These are phyloP conservation scores for Buathra laborator DNA, from an alignment of 2,888 invertebrate genomes.

Conservation along the genomic window DNA sequence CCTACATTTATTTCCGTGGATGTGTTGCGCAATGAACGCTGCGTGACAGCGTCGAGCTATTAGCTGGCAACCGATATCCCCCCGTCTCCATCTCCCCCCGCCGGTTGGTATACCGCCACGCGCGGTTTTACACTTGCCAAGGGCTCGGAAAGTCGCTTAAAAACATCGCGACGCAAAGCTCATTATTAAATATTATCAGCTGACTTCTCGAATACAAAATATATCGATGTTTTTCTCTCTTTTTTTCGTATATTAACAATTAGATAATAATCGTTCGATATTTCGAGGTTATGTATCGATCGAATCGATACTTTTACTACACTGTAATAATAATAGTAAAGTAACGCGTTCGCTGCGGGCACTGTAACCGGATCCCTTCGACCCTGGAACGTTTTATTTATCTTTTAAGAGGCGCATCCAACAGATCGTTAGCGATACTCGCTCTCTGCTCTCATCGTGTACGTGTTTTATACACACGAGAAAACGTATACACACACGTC, in stretches of 20 bases:
- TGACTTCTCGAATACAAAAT: not conserved
- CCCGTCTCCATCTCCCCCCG: constrained; percentile 13
- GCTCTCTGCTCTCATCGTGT: constrained; percentile 10
- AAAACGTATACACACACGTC: not conserved
- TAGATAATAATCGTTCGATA: not conserved
- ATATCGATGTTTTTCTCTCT: not conserved
- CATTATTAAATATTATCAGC: constrained; percentile 8
- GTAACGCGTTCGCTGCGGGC: constrained; percentile 27
- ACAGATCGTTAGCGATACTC: constrained; percentile 52
- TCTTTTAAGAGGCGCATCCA: constrained; percentile 65
- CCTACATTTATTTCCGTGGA: constrained; percentile 82
- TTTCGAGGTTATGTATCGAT: not conserved
- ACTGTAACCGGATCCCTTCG: constrained; percentile 66
- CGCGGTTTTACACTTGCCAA: constrained; percentile 64
- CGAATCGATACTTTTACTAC: not conserved
- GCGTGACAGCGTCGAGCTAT: constrained; percentile 65
- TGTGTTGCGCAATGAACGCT: constrained; percentile 78
- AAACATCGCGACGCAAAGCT: not conserved
- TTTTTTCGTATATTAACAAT: not conserved
- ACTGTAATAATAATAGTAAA: constrained; percentile 19
- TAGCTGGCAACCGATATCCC: constrained; percentile 57
- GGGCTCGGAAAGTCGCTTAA: constrained; percentile 47
- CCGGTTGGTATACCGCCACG: constrained; percentile 56
- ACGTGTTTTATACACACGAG: not conserved
- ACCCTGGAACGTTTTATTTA: constrained; percentile 65